Conservation (phyloP, 1,140 invertebrate species). For the Micrasema minimum region DNA sequence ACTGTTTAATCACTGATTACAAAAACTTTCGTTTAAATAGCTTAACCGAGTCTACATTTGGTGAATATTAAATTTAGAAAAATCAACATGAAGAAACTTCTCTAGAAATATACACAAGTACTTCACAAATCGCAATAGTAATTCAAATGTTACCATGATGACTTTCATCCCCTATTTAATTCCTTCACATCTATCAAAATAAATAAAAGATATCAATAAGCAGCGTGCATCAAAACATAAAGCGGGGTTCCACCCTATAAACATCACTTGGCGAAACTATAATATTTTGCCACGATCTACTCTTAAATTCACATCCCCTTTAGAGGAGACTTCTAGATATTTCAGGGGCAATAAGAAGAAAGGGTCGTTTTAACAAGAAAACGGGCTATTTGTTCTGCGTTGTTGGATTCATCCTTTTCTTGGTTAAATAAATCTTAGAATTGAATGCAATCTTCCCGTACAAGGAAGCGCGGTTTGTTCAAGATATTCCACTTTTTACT, state of each 20-base stretch:
- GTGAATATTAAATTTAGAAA: neutral
- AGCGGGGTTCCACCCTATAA: neutral
- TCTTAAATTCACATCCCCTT: neutral
- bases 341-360: too few relatives aligned
- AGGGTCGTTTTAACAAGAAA: too few relatives aligned
- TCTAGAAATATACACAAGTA: too few relatives aligned
- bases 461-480: conserved; percentile 2
- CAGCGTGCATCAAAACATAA: neutral
- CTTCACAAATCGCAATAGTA: too few relatives aligned
- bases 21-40: too few relatives aligned
- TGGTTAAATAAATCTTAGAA: conserved; percentile 41
- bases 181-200: conserved; percentile 7
- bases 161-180: neutral
- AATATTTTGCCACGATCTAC: neutral
- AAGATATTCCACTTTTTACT: neutral
- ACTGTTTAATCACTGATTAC: too few relatives aligned
- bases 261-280: conserved; percentile 9
- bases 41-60: too few relatives aligned
- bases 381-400: too few relatives aligned
- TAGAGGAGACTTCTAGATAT: too few relatives aligned
- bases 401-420: too few relatives aligned
- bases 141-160: too few relatives aligned
- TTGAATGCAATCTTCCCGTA: conserved; percentile 41
- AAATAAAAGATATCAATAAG: conserved; percentile 7
- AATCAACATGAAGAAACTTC: too few relatives aligned